Percentiles rank a stretch among this genome's conserved stretches.
These are phyloP conservation scores for Linnaemya tessellans DNA, from an alignment of 2,888 invertebrate species.

Conservation along the genomic window DNA sequence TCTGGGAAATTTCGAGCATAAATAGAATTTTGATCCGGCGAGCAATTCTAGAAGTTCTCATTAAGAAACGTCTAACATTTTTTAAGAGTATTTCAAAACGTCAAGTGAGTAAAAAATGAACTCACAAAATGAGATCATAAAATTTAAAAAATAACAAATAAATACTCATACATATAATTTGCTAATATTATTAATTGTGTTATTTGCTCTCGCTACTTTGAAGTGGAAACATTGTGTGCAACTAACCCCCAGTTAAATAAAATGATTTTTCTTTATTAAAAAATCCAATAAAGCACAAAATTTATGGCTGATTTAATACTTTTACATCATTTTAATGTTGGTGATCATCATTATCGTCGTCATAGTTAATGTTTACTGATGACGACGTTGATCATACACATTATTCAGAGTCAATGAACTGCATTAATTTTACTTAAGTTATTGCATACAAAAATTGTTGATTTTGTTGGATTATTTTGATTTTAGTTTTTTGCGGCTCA, in stretches of 20 bases:
- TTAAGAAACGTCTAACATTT: too few species aligned
- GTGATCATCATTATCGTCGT: slow-evolving; percentile 13
- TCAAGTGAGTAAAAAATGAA: slow-evolving; percentile 4
- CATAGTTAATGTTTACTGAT: slow-evolving; percentile 25
- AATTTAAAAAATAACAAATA: slow-evolving; percentile 4
- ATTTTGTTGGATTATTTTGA: slow-evolving; percentile 35
- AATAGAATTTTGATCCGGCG: too few species aligned
- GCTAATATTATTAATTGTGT: slow-evolving; percentile 2
- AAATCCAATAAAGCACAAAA: slow-evolving; percentile 7
- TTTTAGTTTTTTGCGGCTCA: not conserved
- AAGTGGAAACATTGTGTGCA: slow-evolving; percentile 2
- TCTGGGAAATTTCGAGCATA: too few species aligned
- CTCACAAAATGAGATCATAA: slow-evolving; percentile 52
- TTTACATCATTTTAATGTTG: slow-evolving; percentile 41
- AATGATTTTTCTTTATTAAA: not conserved
- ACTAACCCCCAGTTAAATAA: not conserved
- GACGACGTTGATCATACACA: slow-evolving; percentile 35
- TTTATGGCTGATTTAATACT: slow-evolving; percentile 38
- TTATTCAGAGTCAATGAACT: slow-evolving; percentile 67
- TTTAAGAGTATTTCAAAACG: too few species aligned
- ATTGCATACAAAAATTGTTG: slow-evolving; percentile 31
- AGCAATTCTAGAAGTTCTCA: too few species aligned
- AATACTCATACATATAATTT: not conserved
- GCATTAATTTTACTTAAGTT: slow-evolving; percentile 46
- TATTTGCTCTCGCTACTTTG: not conserved